Conservation (phyloP, 2,113 vertebrate species). For the Dasyurus viverrinus region DNA sequence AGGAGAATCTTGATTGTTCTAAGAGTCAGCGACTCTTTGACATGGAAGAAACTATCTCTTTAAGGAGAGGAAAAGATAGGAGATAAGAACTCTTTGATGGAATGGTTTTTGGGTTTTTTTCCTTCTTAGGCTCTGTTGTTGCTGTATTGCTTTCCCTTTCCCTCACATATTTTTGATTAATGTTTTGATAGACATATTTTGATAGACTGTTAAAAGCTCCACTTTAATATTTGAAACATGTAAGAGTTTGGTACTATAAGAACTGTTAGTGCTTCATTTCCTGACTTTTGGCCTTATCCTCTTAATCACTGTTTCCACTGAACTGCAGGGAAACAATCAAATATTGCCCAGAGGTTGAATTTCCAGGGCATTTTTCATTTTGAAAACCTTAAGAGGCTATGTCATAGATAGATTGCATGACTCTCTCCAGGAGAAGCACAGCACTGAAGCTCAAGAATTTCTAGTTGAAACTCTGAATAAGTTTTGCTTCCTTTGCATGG, state of each 20-base stretch:
- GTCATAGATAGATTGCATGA: not conserved
- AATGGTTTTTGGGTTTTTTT: not conserved
- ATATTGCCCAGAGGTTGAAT: conserved; percentile 17
- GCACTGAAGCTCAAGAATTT: not conserved
- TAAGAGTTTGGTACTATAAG: conserved; percentile 28
- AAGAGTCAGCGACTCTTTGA: not conserved
- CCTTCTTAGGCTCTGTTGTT: not conserved
- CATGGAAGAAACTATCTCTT: not conserved
- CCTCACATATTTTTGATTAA: conserved; percentile 46
- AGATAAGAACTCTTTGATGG: not conserved
- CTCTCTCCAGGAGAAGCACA: not conserved
- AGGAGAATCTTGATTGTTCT: not conserved
- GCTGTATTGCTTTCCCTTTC: conserved; percentile 18
- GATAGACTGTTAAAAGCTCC: conserved; percentile 47
- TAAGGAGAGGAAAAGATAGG: not conserved
- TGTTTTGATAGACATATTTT: conserved; percentile 56
- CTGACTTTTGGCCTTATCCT: conserved; percentile 48
- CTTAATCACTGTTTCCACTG: conserved; percentile 59
- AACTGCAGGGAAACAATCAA: conserved; percentile 60
- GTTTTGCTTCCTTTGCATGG: conserved; percentile 17
- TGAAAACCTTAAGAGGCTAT: conserved; percentile 40
- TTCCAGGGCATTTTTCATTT: conserved; percentile 60
- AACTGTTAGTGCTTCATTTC: not conserved
- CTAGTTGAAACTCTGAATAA: conserved; percentile 29
- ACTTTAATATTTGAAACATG: conserved; percentile 58